phyloP scores from a whole-genome alignment of 2,797 vertebrate species.

The Meda fulgida region DNA sequence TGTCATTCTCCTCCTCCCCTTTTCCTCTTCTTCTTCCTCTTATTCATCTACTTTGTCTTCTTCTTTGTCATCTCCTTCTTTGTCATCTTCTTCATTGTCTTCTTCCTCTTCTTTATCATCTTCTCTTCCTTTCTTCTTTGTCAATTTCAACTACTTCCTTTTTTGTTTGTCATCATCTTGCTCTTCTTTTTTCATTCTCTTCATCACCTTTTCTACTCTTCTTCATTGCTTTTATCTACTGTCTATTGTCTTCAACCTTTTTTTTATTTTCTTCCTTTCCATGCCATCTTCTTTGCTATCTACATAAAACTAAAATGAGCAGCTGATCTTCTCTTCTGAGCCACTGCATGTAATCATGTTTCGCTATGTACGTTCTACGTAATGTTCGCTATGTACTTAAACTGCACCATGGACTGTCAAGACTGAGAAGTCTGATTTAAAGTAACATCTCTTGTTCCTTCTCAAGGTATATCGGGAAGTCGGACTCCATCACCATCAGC shows the following conservation, averaged over 20 bases:
- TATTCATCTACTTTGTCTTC: neutral
- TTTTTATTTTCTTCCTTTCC: neutral
- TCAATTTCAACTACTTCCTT: neutral
- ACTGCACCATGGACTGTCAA: neutral
- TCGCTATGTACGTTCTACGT: neutral
- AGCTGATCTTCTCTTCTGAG: neutral
- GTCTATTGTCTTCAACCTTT: neutral
- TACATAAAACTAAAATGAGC: neutral
- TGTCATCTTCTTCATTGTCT: neutral
- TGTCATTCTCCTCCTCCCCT: neutral
- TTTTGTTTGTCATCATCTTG: neutral
- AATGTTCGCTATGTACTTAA: neutral
- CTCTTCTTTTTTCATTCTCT: neutral
- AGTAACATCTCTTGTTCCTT: conserved; percentile 19
- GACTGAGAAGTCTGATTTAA: neutral
- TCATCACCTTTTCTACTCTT: neutral
- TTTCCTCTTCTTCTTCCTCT: neutral
- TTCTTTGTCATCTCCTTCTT: neutral
- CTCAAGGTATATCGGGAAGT: conserved; percentile 91
- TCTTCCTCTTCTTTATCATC: neutral
- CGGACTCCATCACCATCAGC: conserved; percentile 97
- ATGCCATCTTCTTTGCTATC: neutral
- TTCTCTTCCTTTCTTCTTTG: neutral
- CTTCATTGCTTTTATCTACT: neutral
- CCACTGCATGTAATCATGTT: neutral